Evolutionary conservation across 2,888 invertebrate species (phyloP), one percentile per base, ranked within the genome.

Genomic region (Ctenicera cuprea): DNA sequence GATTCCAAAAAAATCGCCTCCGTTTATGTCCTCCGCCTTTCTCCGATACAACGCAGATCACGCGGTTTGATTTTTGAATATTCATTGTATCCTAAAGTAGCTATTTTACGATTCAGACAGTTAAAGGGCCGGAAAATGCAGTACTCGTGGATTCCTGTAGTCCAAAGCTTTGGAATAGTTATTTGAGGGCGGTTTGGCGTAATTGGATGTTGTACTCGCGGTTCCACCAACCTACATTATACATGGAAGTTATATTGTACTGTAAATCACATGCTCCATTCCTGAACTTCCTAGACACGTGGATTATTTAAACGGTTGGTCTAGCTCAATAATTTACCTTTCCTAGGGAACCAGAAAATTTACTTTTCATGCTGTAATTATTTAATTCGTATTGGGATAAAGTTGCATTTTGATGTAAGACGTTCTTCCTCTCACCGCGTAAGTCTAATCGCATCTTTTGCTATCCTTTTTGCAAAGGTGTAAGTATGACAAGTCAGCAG

Each of bases 251-350:
- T 43, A 67, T 67, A 59, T 30, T 30, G 45, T 43, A 59, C 57
- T 59, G 30, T 67, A 67, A 67, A 67, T 67, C 57, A 67, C 67
- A 45, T 59, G 57, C 43, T 38, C 14, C 16, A 43, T 48, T 57
- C 67, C 59, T 1, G 45, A 67, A 54, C 45, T 41, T 54, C 41
- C 67, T 20, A 45, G 57, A 59, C 67, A 67, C 59, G 18, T 67
- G 67, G 59, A 67, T 67, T 67, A 67, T 67, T 67, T 67, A 67
- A 67, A 67, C 45, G 59, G 43, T 45, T 33, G 20, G 45, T 59
- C 59, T 59, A 48, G 59, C 59, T 67, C n/a, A 45, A 33, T 67
- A 59, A 26, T 26, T 26, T 26, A 26, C 26, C 26, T 26, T 26
- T 26, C 26, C 26, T 5, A n/a, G n/a, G 3, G 26, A 26, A 26